These are phyloP conservation scores for Sebastes schlegelii DNA, from an alignment of 2,113 vertebrate species.

Conservation along the genomic window DNA sequence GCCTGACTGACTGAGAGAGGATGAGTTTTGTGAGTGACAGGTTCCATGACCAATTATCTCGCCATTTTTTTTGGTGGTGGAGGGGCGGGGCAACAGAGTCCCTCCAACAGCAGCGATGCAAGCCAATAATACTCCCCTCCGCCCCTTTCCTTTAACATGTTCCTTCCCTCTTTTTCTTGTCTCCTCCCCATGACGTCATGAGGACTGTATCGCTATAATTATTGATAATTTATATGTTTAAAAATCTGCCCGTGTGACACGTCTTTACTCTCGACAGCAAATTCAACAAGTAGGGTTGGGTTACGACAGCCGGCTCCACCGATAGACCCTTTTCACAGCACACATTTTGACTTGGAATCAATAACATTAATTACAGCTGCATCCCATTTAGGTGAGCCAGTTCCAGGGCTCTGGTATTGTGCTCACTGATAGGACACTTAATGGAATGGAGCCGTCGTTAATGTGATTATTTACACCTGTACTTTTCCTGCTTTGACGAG, in stretches of 20 bases:
- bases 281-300: constrained; percentile 6
- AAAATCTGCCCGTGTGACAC: neutral
- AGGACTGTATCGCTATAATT: constrained; percentile 13
- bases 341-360: too few relatives aligned
- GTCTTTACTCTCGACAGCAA: constrained; percentile 10
- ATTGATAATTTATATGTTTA: constrained; percentile 1
- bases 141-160: constrained; percentile 4
- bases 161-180: neutral
- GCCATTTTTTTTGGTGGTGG: constrained; percentile 35
- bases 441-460: too few relatives aligned
- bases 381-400: too few relatives aligned
- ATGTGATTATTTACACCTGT: too few relatives aligned
- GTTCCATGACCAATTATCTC: constrained; percentile 70
- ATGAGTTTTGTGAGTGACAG: constrained; percentile 54
- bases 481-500: too few relatives aligned
- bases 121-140: constrained; percentile 47
- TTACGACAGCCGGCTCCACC: neutral
- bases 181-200: constrained; percentile 14
- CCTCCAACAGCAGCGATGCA: constrained; percentile 44
- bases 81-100: constrained; percentile 21
- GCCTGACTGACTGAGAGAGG: constrained; percentile 61
- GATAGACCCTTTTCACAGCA: too few relatives aligned
- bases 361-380: too few relatives aligned
- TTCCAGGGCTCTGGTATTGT: too few relatives aligned
- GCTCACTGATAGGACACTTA: too few relatives aligned